These are phyloP conservation scores for Drosophila cognata DNA, from an alignment of 2,888 invertebrate species.

Conservation along the genomic window DNA sequence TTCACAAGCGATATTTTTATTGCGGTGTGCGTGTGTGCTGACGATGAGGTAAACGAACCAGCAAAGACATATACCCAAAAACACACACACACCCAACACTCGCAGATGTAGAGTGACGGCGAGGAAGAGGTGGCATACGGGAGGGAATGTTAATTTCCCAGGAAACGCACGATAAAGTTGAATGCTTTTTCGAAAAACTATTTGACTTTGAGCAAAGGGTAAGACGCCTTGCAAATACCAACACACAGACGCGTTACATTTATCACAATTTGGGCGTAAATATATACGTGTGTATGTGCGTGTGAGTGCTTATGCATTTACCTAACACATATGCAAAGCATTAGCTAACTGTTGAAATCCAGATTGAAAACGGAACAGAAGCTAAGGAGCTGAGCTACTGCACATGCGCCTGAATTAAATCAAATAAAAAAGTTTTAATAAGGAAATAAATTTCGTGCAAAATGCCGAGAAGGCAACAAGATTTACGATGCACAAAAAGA, in stretches of 20 bases:
- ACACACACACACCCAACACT: slow-evolving; percentile 14
- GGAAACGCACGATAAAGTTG: slow-evolving; percentile 81
- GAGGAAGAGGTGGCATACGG: slow-evolving; percentile 22
- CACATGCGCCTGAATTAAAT: slow-evolving; percentile 72
- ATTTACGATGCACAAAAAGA: slow-evolving; percentile 78
- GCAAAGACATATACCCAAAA: slow-evolving; percentile 40
- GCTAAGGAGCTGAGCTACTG: slow-evolving; percentile 13
- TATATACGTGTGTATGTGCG: slow-evolving; percentile 2
- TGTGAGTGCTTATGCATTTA: slow-evolving; percentile 17
- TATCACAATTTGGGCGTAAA: slow-evolving; percentile 56
- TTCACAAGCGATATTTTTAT: slow-evolving; percentile 65
- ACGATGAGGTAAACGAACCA: slow-evolving; percentile 58
- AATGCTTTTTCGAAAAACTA: slow-evolving; percentile 78
- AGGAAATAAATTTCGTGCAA: slow-evolving; percentile 76
- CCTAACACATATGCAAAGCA: slow-evolving; percentile 48
- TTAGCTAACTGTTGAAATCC: slow-evolving; percentile 26
- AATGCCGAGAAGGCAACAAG: slow-evolving; percentile 78
- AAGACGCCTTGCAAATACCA: slow-evolving; percentile 48
- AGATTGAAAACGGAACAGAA: slow-evolving; percentile 22
- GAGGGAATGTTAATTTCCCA: slow-evolving; percentile 78
- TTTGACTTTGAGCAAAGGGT: slow-evolving; percentile 71
- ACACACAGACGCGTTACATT: slow-evolving; percentile 62
- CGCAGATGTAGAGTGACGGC: neutral
- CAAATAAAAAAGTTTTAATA: slow-evolving; percentile 80
- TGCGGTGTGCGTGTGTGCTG: slow-evolving; percentile 27